These are phyloP conservation scores for Sebastes minor DNA, from an alignment of 2,797 vertebrate species.

Conservation along the genomic window DNA sequence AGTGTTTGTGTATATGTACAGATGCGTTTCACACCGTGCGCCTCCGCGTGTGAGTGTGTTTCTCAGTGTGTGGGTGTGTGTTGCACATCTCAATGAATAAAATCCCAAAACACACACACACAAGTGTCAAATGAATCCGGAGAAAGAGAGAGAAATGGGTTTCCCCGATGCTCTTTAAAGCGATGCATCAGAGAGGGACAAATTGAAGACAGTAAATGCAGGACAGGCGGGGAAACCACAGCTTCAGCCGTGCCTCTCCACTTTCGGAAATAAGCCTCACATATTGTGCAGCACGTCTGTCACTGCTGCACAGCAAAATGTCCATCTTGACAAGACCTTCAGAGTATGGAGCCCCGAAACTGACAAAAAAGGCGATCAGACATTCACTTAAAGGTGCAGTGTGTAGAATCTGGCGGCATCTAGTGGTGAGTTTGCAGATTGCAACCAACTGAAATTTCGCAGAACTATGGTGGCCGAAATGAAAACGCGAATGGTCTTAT, in stretches of 20 bases:
- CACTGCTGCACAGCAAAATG: background rate
- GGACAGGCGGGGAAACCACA: slow-evolving; percentile 8
- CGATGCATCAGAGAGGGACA: slow-evolving; percentile 29
- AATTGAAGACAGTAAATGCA: slow-evolving; percentile 31
- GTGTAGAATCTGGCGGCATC: background rate
- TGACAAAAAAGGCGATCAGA: background rate
- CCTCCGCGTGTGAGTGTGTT: background rate
- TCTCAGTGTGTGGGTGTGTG: slow-evolving; percentile 33
- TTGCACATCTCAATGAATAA: slow-evolving; percentile 35
- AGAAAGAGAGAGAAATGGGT: slow-evolving; percentile 33
- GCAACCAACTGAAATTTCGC: no score
- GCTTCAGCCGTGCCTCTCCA: slow-evolving; percentile 7
- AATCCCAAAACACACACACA: slow-evolving; percentile 44
- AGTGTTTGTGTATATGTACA: slow-evolving; percentile 25
- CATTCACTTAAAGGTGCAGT: background rate
- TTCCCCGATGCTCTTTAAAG: slow-evolving; percentile 47
- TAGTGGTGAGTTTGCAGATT: background rate
- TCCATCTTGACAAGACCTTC: slow-evolving; percentile 8
- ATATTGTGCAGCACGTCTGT: slow-evolving; percentile 18
- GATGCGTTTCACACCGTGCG: slow-evolving; percentile 4
- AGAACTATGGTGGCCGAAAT: no score
- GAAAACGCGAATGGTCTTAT: no score
- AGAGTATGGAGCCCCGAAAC: background rate
- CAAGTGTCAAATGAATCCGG: slow-evolving; percentile 53
- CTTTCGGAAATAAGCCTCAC: slow-evolving; percentile 13